Base-by-base conservation (phyloP, 2,888 invertebrate genomes). In the Spatulosminthurus flaviceps region DNA sequence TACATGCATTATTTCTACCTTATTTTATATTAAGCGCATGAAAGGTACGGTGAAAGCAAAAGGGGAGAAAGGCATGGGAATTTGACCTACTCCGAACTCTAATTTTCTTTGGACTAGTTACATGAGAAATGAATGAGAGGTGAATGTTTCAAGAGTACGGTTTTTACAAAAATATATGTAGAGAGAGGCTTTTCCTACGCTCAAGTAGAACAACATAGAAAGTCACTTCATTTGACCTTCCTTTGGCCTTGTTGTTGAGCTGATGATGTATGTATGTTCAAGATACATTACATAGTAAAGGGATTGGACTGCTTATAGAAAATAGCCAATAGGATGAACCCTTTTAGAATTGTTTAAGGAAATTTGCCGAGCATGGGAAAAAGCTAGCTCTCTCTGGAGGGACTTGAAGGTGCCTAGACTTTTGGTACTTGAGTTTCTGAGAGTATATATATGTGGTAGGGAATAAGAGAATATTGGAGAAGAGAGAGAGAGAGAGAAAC, bases 321-420 rank as follows among this genome's bases (percentile, higher is more conserved):
- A 75, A 24, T n/a, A n/a, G n/a, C 43, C 22, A 64, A 61, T 16
- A 22, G 64, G 64, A 64, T 22, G 22, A 64, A 64, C 22, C 28
- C 29, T 28, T 67, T 19, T 67, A 29, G 28, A 67, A 67, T 26
- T 64, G 24, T 24, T 26, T 24, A 64, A 64, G 64, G 16, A 64
- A 64, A 64, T 64, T 64, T 64, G 24, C 51, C 74, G 61, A 29
- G 34, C 29, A 34, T 28, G 34, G 11, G 21, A 61, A 16, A 74
- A 43, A 42, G 9, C 34, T 60, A 74, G 61, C 28, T 78, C 72
- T n/a, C n/a, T 72, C 78, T 72, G 60, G 60, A 29, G 78, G 78
- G 78, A 72, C 61, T 64, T 64, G n/a, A 73, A 78, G 78, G 43
- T 26, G 66, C 69, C 42, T 61, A 19, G 13, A 28, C 43, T 51